phyloP scores from a whole-genome alignment of 2,888 invertebrate species.

The Latheticus oryzae region DNA sequence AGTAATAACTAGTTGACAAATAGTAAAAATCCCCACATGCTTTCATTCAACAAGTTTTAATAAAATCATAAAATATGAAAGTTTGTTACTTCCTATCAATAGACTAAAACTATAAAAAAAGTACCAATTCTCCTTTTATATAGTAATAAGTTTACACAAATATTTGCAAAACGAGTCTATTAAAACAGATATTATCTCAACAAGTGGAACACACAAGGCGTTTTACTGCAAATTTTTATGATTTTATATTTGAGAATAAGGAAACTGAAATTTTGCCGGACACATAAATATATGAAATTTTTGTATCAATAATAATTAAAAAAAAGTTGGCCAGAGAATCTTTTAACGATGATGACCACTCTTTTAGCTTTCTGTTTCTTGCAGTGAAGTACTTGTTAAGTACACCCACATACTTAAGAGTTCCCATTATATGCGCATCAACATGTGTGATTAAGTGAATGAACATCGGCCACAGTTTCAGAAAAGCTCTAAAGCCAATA shows the following conservation, averaged over 20 bases:
- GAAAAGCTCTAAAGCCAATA: slow-evolving; percentile 51
- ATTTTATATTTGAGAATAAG: not conserved
- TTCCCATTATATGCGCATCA: slow-evolving; percentile 31
- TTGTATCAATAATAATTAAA: no score
- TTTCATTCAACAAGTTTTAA: slow-evolving; percentile 17
- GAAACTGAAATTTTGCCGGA: not conserved
- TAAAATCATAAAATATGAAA: slow-evolving; percentile 13
- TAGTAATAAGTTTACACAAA: slow-evolving; percentile 8
- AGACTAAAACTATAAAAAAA: not conserved
- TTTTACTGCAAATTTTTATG: slow-evolving; percentile 1
- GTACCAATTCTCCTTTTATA: not conserved
- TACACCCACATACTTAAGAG: slow-evolving; percentile 33
- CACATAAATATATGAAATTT: not conserved
- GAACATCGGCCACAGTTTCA: slow-evolving; percentile 47
- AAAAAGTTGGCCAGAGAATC: not conserved
- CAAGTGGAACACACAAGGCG: not conserved
- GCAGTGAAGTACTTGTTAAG: slow-evolving; percentile 5
- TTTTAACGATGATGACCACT: not conserved
- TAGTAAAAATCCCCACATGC: slow-evolving; percentile 13
- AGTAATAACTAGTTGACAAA: slow-evolving; percentile 1
- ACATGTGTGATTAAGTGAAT: slow-evolving; percentile 39
- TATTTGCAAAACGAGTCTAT: slow-evolving; percentile 18
- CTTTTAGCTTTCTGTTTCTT: not conserved
- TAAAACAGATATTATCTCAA: not conserved
- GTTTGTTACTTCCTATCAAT: slow-evolving; percentile 11